Evolutionary conservation across 1,140 invertebrate genomes (phyloP), one percentile per base, ranked within the genome.

Genomic region (Caerostris darwini): DNA sequence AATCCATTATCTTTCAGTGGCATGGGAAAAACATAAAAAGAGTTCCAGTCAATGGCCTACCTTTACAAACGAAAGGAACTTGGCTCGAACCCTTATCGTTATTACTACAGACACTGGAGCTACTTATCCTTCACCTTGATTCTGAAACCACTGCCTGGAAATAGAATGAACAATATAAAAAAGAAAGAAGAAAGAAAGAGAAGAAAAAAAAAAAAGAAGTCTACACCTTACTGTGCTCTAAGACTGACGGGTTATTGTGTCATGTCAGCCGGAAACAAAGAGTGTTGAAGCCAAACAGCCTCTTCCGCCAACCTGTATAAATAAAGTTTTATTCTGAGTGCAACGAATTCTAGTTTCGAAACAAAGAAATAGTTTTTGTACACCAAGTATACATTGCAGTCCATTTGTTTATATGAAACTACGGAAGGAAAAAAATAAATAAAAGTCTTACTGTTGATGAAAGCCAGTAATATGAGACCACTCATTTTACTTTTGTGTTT

Each of bases 51-150:
- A 93, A 93, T 93, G 92, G 57, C 56, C 59, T 53, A 59, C 92
- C 59, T 77, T 93, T 93, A 93, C 92, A 93, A 93, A 86, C 92
- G 92, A 93, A 93, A 93, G 92, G 92, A 93, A 93, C 83, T 93
- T 93, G 92, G 92, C 92, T 86, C 92, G 34, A 19, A 64, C 61
- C 61, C 88, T 19, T 67, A 85, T 87, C 61, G 87, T 69, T 87
- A 64, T 67, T 77, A 19, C 58, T 85, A 69, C 61, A 86, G 61
- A 87, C 77, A 93, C 53, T 87, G 67, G 77, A 87, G 69, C 61
- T 77, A 87, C 92, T 71, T 87, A 71, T 19, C 92, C 92, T 93
- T 93, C 92, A 87, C 92, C 92, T 93, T 93, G 34, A 85, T 50
- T 19, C 56, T 4, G 17, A 8, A 91, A 19, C 12, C 89, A 77